A percentile compares a stretch with the other conserved stretches of the same genome.
phyloP scores from a whole-genome alignment of 2,797 vertebrate genomes.

The Prionace glauca region DNA sequence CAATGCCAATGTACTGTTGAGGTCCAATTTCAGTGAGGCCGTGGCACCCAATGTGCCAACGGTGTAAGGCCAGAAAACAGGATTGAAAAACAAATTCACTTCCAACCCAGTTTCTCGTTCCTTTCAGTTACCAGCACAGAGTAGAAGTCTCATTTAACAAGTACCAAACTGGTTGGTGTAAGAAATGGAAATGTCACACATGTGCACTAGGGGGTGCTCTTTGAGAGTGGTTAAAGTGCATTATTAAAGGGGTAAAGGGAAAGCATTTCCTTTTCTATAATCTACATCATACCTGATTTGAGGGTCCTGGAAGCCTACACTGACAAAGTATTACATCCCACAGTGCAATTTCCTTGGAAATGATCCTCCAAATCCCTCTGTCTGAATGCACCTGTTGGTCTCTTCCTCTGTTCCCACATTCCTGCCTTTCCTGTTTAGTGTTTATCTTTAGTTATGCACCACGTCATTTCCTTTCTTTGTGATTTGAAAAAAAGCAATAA shows the following conservation, averaged over 20 bases:
- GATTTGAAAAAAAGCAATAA: background rate
- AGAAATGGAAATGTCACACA: background rate
- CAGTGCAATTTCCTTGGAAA: background rate
- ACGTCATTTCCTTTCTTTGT: background rate
- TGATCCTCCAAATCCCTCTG: background rate
- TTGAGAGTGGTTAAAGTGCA: background rate
- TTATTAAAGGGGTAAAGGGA: background rate
- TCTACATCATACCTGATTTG: background rate
- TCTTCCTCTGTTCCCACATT: background rate
- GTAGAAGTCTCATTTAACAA: background rate
- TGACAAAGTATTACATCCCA: background rate
- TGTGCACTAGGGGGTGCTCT: conserved; percentile 11
- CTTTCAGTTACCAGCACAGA: background rate
- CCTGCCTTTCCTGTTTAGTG: background rate
- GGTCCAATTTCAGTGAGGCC: background rate
- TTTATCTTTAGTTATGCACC: background rate
- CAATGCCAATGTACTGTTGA: background rate
- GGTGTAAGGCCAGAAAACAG: background rate
- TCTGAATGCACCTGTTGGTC: background rate
- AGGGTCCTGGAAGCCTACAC: background rate
- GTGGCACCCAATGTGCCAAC: background rate
- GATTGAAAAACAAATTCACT: background rate
- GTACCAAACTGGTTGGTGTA: background rate
- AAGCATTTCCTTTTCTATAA: background rate
- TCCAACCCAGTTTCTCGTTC: background rate